phyloP scores from a whole-genome alignment of 1,140 invertebrate species.

The Rhopalosiphum maidis region DNA sequence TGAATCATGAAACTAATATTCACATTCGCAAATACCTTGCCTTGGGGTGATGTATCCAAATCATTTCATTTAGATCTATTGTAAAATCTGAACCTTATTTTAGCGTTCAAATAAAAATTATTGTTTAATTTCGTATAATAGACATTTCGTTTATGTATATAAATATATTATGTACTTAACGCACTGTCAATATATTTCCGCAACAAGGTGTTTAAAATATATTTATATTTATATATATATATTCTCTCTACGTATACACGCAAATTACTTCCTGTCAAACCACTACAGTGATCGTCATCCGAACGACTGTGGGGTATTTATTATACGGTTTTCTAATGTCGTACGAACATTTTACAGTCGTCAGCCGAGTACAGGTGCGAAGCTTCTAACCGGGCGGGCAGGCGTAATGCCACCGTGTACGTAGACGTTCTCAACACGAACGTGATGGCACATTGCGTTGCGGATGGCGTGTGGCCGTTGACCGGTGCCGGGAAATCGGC shows the following conservation, averaged over 20 bases:
- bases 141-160: background rate
- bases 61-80: background rate
- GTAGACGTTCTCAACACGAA: conserved; percentile 48
- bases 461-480: conserved; percentile 66
- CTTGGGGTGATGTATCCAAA: background rate
- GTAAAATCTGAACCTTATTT: background rate
- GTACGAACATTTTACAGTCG: background rate
- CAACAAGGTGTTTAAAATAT: background rate
- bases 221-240: background rate
- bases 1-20: background rate
- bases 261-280: no score
- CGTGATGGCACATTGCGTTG: conserved; percentile 33
- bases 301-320: no score
- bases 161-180: no score
- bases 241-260: no score
- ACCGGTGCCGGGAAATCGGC: conserved; percentile 70
- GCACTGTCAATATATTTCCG: background rate
- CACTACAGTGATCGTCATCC: no score
- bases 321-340: background rate
- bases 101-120: background rate
- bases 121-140: background rate
- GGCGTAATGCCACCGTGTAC: conserved; percentile 18
- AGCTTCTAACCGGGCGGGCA: conserved; percentile 31
- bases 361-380: conserved; percentile 16
- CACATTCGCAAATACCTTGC: background rate